Base-by-base conservation (phyloP, 2,797 vertebrate species). In the Semotilus atromaculatus region DNA sequence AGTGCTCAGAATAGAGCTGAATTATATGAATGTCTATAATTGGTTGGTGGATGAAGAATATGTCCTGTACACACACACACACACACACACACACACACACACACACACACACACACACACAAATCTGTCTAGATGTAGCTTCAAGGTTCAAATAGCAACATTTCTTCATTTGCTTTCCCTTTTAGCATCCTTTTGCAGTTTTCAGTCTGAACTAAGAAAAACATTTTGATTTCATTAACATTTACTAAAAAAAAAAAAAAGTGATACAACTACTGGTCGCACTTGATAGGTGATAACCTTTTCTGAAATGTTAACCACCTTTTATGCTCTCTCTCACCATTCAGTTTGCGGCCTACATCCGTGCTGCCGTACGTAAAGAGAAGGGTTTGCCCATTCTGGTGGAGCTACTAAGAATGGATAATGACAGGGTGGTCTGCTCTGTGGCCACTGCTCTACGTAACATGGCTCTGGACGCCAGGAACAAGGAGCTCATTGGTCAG, bases 361-460 rank as follows among this genome's bases (percentile, higher is more conserved):
- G 98, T 51, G 98, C 98, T 0, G 98, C 98, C 0, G 98, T 99
- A 51, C 95, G 98, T 45, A 99, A 99, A 84, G 98, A 99, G 90
- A 99, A 99, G 87, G 98, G 98, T 55, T 95, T 99, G 58, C 98
- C 98, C 38, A 99, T 99, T 94, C 95, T 99, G n/a, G 98, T 99
- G 91, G 98, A 99, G 91, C 95, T 99, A 89, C 94, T 99, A 88
- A 94, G 98, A 86, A 99, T 99, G 98, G 98, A 99, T 90, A 99
- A 98, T 0, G 98, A 99, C 88, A 94, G 98, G 81, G 98, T 99
- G 2, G 98, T 99, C 83, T 98, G 98, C 51, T 98, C 98, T 0
- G 98, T 99, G 85, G 97, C 98, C 5, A 99, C 98, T 0, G 97
- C 98, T 26, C 91, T 99, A 14, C 94, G 98, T 89, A 99, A 99